Base-by-base conservation (phyloP, 30 jellyfish, hydroid and myxozoan genomes). In the Chrysaora quinquecirrha region DNA sequence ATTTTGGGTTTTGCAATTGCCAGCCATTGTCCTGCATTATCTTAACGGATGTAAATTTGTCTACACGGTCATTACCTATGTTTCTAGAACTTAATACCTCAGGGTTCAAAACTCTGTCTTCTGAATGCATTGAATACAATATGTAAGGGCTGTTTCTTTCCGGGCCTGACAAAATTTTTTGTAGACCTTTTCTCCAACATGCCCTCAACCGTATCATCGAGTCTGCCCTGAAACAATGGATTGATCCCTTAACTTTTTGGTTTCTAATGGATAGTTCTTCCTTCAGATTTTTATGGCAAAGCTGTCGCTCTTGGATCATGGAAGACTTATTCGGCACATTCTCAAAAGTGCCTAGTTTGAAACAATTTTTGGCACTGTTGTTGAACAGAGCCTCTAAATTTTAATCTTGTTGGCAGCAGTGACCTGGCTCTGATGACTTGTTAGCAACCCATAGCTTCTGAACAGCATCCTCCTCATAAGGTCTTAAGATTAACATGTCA, bases 381-480 rank as follows among this genome's bases (percentile, higher is more conserved):
- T n/a, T n/a, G n/a, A n/a, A n/a, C n/a, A n/a, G n/a, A n/a, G n/a
- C n/a, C n/a, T n/a, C n/a, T n/a, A n/a, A n/a, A n/a, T n/a, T n/a
- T n/a, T 76, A 78, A 32, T 78, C 89, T 64, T 62, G 89, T 27
- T 72, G 89, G 22, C 58, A 6, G 58, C 89, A 63, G 43, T 78
- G 89, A 35, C 89, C 89, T 32, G 89, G 89, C 11, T 35, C 32
- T 6, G 68, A 21, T 35, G 80, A 77, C 70, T 77, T 61, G 35
- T 77, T 77, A 0, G 80, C 48, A 16, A 77, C 80, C 80, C 89
- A 77, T 54, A 77, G 30, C n/a, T 23, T 64, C 22, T 19, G 30
- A 1, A 77, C 30, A 34, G 89, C 71, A n/a, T 35, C 34, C 24
- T 64, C 20, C 35, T 62, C 69, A 34, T n/a, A 49, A 20, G 71